Base-by-base conservation (phyloP, 2,888 invertebrate genomes). In the Anticlea derivata region DNA sequence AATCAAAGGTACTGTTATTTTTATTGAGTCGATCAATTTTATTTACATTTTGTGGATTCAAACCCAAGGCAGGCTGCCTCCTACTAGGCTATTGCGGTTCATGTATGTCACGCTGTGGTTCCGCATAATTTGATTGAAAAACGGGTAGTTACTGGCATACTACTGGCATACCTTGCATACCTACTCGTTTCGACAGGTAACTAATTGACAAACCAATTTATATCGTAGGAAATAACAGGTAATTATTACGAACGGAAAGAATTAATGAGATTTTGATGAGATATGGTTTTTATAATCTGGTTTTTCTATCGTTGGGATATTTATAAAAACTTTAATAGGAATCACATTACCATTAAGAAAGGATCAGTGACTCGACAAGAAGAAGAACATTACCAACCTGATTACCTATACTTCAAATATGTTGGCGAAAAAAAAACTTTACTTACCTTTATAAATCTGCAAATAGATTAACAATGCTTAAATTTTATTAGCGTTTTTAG, bases 111-210 rank as follows among this genome's bases (percentile, higher is more conserved):
- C 70, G 77, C 61, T 63, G 60, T 55, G 86, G 87, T 88, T 88
- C 86, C 87, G 87, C 86, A 86, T 87, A 79, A 85, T 85, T 86
- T 81, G 66, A 86, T 80, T 84, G 79, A 86, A 87, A 88, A 87
- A 70, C 69, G 58, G 66, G 57, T 65, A 65, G 60, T 54, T 56
- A 53, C 63, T 54, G 47, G 56, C 62, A 63, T 22, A 5, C n/a
- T n/a, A 20, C 39, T 29, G 6, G 39, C 10, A 33, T 27, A 7
- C 5, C 22, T 7, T n/a, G n/a, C 11, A 27, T 27, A 8, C 30
- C 38, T 50, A 54, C 60, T 62, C 33, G 29, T 38, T 30, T 26
- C 45, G 55, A 55, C 38, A 43, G 47, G 52, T 48, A 63, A 10
- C 57, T 66, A 64, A 65, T 69, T 66, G 60, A 55, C 49, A 60